These are phyloP conservation scores for Cepphus grylle DNA, from an alignment of 2,113 vertebrate genomes.

Conservation along the genomic window DNA sequence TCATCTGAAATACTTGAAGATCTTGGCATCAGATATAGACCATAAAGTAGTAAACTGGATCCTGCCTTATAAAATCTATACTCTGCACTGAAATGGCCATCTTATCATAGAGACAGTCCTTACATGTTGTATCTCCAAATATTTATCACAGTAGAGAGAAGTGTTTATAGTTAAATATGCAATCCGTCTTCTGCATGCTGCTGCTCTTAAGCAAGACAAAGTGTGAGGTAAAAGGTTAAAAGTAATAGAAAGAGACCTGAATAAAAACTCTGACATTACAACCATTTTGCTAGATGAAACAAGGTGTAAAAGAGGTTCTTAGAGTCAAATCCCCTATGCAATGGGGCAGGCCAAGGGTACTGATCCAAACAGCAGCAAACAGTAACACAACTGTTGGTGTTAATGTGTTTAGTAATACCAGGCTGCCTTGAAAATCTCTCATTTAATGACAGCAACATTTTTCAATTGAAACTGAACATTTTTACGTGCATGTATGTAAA, in stretches of 20 bases:
- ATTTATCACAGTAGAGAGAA: neutral
- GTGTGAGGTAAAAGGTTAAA: slow-evolving; percentile 21
- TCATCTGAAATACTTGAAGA: neutral
- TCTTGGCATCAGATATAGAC: neutral
- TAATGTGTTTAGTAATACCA: neutral
- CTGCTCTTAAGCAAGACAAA: slow-evolving; percentile 10
- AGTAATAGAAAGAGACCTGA: neutral
- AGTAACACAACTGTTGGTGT: neutral
- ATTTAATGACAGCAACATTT: neutral
- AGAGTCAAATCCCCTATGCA: neutral
- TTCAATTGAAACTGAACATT: neutral
- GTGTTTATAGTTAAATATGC: slow-evolving; percentile 15
- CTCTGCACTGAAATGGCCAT: neutral
- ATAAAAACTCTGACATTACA: neutral
- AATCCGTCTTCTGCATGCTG: neutral
- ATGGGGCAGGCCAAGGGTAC: neutral
- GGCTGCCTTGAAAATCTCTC: neutral
- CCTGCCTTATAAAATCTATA: neutral
- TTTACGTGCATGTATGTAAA: neutral
- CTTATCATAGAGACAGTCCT: neutral
- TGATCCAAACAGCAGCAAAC: neutral
- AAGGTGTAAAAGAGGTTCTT: neutral
- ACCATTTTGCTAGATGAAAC: neutral
- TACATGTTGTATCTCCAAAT: neutral
- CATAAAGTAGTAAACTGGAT: neutral